Percentiles rank a stretch among this genome's conserved stretches.
These are phyloP conservation scores for Myotis vivesi DNA, from an alignment of 2,797 vertebrate genomes.

Conservation along the genomic window DNA sequence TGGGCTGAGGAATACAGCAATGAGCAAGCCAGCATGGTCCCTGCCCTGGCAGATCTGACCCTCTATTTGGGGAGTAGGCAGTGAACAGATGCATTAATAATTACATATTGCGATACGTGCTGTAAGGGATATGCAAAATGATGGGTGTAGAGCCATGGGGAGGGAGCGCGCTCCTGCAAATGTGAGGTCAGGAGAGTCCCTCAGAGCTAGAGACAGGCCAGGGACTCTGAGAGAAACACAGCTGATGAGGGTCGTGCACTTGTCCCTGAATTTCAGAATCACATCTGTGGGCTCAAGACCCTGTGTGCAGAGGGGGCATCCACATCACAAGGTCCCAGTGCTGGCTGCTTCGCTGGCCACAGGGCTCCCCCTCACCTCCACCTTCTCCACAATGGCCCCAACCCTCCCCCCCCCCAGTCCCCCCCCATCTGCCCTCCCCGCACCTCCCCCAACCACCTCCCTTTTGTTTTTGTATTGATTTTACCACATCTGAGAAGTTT, in stretches of 20 bases:
- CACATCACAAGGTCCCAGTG: background rate
- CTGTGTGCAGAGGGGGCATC: background rate
- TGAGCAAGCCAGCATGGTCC: background rate
- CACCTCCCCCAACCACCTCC: background rate
- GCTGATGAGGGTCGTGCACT: slow-evolving; percentile 61
- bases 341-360: background rate
- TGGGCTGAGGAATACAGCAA: background rate
- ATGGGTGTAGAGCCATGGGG: background rate
- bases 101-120: background rate
- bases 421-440: too few relatives aligned
- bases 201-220: slow-evolving; percentile 60
- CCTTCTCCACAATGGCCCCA: background rate
- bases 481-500: slow-evolving; percentile 66
- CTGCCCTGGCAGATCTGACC: background rate
- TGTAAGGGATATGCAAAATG: background rate
- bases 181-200: too few relatives aligned
- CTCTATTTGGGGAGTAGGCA: background rate
- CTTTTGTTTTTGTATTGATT: slow-evolving; percentile 33
- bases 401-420: too few relatives aligned
- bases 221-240: slow-evolving; percentile 47
- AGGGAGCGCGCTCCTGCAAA: background rate
- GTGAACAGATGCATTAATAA: background rate
- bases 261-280: slow-evolving; percentile 51
- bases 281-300: background rate
- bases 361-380: background rate